These are phyloP conservation scores for Ambastaia sidthimunki DNA, from an alignment of 2,797 vertebrate species.

Conservation along the genomic window DNA sequence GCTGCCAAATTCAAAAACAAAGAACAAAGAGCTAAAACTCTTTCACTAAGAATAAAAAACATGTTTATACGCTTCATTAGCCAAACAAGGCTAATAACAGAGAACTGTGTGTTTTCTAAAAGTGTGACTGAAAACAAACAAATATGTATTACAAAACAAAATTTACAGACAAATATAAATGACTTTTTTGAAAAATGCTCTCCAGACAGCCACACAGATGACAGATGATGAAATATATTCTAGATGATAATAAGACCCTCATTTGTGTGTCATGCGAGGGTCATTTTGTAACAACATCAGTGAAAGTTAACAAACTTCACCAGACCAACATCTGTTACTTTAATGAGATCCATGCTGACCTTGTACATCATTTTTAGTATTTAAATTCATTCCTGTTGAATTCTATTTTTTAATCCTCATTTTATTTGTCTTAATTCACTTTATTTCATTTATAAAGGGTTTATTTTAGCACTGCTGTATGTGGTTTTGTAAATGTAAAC, in stretches of 20 bases:
- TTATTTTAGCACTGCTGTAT: neutral
- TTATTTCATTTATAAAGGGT: neutral
- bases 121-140: no score
- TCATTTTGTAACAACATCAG: no score
- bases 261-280: no score
- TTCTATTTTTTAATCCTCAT: neutral
- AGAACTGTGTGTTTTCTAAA: no score
- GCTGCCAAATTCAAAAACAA: conserved; percentile 11
- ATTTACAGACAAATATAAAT: neutral
- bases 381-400: neutral
- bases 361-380: no score
- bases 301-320: neutral
- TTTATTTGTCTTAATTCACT: neutral
- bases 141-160: neutral
- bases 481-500: neutral
- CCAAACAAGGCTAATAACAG: neutral
- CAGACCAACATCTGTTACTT: neutral
- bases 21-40: neutral
- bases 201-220: no score
- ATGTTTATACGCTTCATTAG: neutral
- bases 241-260: no score
- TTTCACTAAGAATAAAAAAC: neutral
- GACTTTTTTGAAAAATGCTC: no score
- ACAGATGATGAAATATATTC: no score
- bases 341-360: no score